Conservation (phyloP, 2,113 vertebrate genomes). For the Pteruthius melanotis region DNA sequence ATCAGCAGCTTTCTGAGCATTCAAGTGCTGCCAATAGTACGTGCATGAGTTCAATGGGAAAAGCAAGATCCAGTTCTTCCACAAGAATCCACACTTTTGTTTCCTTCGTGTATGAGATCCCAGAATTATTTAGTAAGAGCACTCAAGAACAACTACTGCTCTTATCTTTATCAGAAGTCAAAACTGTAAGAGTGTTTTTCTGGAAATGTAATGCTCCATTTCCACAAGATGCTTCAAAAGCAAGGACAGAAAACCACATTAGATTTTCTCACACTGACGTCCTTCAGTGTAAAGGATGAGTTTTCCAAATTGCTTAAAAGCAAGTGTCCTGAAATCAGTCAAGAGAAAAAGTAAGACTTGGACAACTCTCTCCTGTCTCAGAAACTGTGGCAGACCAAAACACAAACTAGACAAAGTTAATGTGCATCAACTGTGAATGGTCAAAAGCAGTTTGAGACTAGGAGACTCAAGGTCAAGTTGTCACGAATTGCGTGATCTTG, state of each 20-base stretch:
- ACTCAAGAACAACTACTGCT: not conserved
- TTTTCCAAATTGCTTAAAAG: not conserved
- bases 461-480: not conserved
- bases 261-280: not conserved
- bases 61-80: not conserved
- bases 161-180: not conserved
- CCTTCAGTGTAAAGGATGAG: not conserved
- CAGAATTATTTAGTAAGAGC: not conserved
- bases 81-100: not conserved
- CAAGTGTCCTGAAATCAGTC: not conserved
- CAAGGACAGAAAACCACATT: not conserved
- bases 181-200: not conserved
- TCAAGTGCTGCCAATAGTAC: not conserved
- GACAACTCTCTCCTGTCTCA: not conserved
- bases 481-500: not conserved
- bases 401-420: not conserved
- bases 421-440: accelerated
- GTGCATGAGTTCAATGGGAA: not conserved
- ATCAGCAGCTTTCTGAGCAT: not conserved
- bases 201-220: not conserved
- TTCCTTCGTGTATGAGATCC: not conserved
- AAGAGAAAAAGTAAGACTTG: not conserved
- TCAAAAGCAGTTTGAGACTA: not conserved
- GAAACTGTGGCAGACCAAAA: not conserved
- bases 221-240: not conserved